Evolutionary conservation across 2,113 vertebrate genomes (phyloP).

Genomic region (Phyllopteryx taeniolatus): DNA sequence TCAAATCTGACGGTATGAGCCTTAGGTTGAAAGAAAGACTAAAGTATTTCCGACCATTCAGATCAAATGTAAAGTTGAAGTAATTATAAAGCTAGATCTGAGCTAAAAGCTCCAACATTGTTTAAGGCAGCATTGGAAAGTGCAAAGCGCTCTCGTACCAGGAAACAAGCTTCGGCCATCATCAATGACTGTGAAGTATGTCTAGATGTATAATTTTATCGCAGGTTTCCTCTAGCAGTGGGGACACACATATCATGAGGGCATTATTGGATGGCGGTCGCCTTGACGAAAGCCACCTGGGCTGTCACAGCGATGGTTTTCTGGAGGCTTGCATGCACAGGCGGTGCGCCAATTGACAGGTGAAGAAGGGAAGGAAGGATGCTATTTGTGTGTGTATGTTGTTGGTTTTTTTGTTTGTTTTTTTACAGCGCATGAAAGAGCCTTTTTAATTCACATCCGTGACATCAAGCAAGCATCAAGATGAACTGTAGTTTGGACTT

Average conservation of each 20-base stretch:
- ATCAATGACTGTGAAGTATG: slow-evolving; percentile 57
- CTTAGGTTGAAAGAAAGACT: not conserved
- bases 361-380: slow-evolving; percentile 21
- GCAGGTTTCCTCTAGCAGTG: slow-evolving; percentile 34
- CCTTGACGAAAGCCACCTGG: slow-evolving; percentile 31
- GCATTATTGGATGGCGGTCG: slow-evolving; percentile 59
- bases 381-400: slow-evolving; percentile 20
- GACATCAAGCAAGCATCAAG: slow-evolving; percentile 16
- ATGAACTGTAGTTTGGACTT: not conserved
- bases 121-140: not conserved
- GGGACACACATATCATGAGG: slow-evolving; percentile 32
- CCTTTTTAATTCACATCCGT: slow-evolving; percentile 7
- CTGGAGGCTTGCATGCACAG: slow-evolving; percentile 11
- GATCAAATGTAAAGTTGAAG: not conserved
- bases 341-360: slow-evolving; percentile 32
- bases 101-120: not conserved
- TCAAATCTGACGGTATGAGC: not conserved
- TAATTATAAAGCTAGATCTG: not conserved
- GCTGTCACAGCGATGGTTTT: slow-evolving; percentile 28
- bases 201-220: slow-evolving; percentile 64
- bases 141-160: slow-evolving; percentile 16
- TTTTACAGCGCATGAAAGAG: slow-evolving; percentile 16
- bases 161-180: slow-evolving; percentile 40
- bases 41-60: not conserved
- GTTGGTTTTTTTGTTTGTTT: too few species aligned